Evolutionary conservation across 2,113 vertebrate species (phyloP), one percentile per base, ranked within the genome.

Genomic region (Phalacrocorax brasilianus): DNA sequence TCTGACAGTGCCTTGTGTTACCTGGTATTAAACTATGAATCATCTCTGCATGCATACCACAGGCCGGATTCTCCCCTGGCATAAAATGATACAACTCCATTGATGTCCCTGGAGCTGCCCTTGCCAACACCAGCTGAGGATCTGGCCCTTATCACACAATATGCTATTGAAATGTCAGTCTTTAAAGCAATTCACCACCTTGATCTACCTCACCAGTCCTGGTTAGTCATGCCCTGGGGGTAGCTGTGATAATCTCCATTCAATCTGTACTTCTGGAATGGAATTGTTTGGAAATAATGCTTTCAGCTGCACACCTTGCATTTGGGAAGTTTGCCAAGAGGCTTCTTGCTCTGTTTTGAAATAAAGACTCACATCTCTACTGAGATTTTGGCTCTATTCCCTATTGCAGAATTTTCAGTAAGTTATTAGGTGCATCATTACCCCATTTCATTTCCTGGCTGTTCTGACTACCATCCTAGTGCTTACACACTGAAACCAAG

Each of bases 401-500:
- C 87, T 70, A 15, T 42, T 95, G 87, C 71, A 92, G 89, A 94
- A 74, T 91, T 97, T 93, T 93, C 95, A 94, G 95, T 95, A 89
- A 95, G 93, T 96, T 97, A 97, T 97, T 95, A 95, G 97, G 94
- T 97, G 96, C 91, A 97, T 93, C 93, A 93, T 95, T 95, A 95
- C 87, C 42, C 89, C 71, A 89, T 83, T 96, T 95, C 93, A 95
- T 96, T 96, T 97, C 89, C 95, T 95, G 93, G 71, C 89, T 95
- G 58, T 55, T 97, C 87, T 66, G 71, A 88, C 87, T 96, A 92
- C 84, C 82, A 91, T 83, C 59, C 77, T 88, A 42, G 26, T 66
- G 45, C 53, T 82, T 66, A 38, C 33, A 62, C 12, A 47, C 50
- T 33, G 70, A 89, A 95, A 65, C 89, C 84, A 85, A 76, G 84